Evolutionary conservation across 2,888 invertebrate species (phyloP).

Genomic region (Copidosoma aretas): DNA sequence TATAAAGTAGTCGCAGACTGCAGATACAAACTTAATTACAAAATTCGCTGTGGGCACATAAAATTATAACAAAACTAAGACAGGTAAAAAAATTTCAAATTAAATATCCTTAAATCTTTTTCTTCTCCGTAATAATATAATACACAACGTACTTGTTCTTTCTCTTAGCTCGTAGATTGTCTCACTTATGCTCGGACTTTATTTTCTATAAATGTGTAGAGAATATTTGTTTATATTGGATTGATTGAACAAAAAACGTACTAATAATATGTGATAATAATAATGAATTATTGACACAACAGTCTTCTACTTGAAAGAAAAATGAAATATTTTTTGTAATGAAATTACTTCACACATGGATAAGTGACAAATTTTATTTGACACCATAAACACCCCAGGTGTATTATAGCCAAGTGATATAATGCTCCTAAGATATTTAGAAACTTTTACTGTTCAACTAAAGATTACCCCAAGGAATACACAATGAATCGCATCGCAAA

Average conservation of each 20-base stretch:
- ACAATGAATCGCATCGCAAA: slow-evolving; percentile 37
- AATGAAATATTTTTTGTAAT: slow-evolving; percentile 20
- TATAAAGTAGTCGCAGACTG: slow-evolving; percentile 35
- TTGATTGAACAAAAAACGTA: slow-evolving; percentile 29
- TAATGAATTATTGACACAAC: slow-evolving; percentile 34
- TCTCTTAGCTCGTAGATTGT: slow-evolving; percentile 33
- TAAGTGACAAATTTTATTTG: slow-evolving; percentile 35
- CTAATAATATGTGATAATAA: slow-evolving; percentile 27
- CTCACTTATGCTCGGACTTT: slow-evolving; percentile 35
- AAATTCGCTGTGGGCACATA: slow-evolving; percentile 22
- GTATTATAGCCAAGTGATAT: slow-evolving; percentile 34
- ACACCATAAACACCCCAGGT: slow-evolving; percentile 34
- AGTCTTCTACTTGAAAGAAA: slow-evolving; percentile 31
- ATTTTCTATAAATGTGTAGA: slow-evolving; percentile 6
- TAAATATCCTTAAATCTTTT: slow-evolving; percentile 33
- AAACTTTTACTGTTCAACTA: slow-evolving; percentile 32
- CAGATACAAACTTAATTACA: slow-evolving; percentile 25
- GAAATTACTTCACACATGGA: slow-evolving; percentile 34
- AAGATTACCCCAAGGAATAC: slow-evolving; percentile 36
- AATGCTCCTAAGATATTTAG: slow-evolving; percentile 30
- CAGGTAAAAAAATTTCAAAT: slow-evolving; percentile 35
- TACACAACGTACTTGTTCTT: slow-evolving; percentile 29
- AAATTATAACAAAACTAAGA: slow-evolving; percentile 34
- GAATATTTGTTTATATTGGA: slow-evolving; percentile 23
- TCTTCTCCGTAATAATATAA: too few species aligned